Percentiles rank a stretch among this genome's conserved stretches.
phyloP scores from a whole-genome alignment of 2,113 vertebrate genomes.

The Dicrurus megarhynchus region DNA sequence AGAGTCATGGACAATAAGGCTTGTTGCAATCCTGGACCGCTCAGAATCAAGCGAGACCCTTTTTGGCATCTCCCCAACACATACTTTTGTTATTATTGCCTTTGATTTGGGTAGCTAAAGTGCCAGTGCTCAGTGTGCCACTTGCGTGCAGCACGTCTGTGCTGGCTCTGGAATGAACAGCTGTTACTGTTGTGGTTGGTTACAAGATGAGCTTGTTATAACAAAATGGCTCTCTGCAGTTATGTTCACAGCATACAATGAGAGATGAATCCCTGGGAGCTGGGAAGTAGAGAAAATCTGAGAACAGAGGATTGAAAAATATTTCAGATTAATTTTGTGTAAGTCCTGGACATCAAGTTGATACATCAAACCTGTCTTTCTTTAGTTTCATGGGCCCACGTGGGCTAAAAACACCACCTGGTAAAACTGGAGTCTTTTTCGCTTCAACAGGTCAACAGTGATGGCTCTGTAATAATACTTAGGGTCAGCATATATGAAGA shows the following conservation, averaged over 20 bases:
- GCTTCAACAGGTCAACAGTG: background rate
- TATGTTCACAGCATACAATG: background rate
- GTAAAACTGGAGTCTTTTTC: background rate
- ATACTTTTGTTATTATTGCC: background rate
- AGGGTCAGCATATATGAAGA: background rate
- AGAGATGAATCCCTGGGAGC: background rate
- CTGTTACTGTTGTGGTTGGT: constrained; percentile 21
- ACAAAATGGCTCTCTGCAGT: background rate
- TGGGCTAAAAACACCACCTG: background rate
- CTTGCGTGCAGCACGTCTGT: background rate
- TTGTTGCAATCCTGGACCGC: background rate
- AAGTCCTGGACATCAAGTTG: background rate
- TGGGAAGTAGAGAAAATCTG: background rate
- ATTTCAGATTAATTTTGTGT: background rate
- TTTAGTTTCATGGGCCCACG: background rate
- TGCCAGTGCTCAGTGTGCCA: background rate
- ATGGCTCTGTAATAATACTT: background rate
- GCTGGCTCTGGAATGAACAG: constrained; percentile 1
- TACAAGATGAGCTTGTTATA: constrained; percentile 19
- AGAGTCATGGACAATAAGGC: background rate
- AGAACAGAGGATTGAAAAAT: background rate
- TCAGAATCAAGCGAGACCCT: background rate
- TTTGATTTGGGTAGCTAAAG: constrained; percentile 12
- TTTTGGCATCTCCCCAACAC: background rate
- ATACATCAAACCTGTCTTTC: background rate